A percentile compares a stretch with the other conserved stretches of the same genome.
These are phyloP conservation scores for Semnopithecus entellus DNA, from an alignment of 2,113 vertebrate genomes.

Conservation along the genomic window DNA sequence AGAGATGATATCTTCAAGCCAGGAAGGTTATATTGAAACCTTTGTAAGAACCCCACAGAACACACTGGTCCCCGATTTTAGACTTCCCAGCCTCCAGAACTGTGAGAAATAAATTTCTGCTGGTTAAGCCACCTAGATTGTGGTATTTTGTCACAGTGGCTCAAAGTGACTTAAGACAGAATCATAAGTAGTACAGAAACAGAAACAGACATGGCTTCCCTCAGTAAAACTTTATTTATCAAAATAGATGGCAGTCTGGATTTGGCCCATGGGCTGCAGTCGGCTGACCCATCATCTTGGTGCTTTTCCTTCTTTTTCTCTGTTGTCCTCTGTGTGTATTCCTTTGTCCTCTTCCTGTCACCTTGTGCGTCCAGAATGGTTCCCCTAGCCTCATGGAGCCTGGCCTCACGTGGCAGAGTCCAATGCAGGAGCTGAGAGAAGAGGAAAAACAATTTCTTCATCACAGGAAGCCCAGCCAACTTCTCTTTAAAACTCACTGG, in stretches of 20 bases:
- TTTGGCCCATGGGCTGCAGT: background rate
- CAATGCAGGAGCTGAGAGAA: background rate
- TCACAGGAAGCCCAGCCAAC: background rate
- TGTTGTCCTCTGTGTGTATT: rapidly evolving
- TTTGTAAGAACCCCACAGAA: background rate
- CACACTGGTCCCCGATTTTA: background rate
- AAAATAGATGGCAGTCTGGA: background rate
- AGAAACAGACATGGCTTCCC: background rate
- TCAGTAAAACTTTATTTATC: background rate
- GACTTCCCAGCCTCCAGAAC: background rate
- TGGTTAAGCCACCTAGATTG: background rate
- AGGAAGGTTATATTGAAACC: background rate
- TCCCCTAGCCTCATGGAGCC: background rate
- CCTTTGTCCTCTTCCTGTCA: background rate
- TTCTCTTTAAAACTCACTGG: background rate
- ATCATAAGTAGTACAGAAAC: background rate
- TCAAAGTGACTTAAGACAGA: background rate
- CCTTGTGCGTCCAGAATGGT: background rate
- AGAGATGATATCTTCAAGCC: background rate
- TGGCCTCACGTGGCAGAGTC: background rate
- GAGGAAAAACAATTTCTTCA: background rate
- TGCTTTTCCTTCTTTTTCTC: background rate
- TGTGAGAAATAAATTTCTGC: background rate
- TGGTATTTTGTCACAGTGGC: background rate
- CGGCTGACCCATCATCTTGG: background rate